Conservation (phyloP, 2,797 vertebrate genomes). For the Bovichtus variegatus region DNA sequence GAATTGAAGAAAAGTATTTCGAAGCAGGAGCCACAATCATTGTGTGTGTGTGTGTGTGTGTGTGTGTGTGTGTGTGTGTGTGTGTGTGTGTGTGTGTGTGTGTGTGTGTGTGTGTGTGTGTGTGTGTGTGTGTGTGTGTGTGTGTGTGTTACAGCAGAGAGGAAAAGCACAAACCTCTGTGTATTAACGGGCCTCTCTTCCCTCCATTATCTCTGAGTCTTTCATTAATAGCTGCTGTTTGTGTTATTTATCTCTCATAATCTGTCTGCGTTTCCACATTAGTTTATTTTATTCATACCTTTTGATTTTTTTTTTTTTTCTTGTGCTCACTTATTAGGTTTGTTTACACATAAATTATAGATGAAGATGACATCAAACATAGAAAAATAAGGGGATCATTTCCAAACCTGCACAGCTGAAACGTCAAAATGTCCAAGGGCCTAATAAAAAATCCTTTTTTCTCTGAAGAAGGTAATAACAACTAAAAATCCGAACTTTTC, state of each 20-base stretch:
- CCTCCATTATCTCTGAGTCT: conserved; percentile 34
- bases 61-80: conserved; percentile 31
- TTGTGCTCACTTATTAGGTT: conserved; percentile 17
- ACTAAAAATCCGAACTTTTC: background rate
- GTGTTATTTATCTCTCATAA: conserved; percentile 23
- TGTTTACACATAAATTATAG: conserved; percentile 50
- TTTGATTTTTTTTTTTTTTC: conserved; percentile 12
- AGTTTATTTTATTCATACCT: conserved; percentile 18
- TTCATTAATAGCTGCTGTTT: conserved; percentile 30
- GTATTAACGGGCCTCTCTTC: conserved; percentile 41
- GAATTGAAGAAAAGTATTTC: too few species aligned
- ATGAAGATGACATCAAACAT: conserved; percentile 28
- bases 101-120: conserved; percentile 22
- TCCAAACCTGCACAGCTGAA: conserved; percentile 28
- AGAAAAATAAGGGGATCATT: conserved; percentile 13
- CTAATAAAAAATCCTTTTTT: background rate
- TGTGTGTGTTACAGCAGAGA: conserved; percentile 49
- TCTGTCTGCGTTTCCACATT: background rate
- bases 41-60: conserved; percentile 16
- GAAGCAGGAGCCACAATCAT: too few species aligned
- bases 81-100: conserved; percentile 22
- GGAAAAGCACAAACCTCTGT: conserved; percentile 59
- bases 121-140: conserved; percentile 20
- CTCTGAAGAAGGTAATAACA: background rate
- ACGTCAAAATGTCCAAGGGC: background rate